Percentiles rank a stretch among this genome's conserved stretches.
Conservation (phyloP, 2,113 vertebrate species). For the Syngnathus floridae region DNA sequence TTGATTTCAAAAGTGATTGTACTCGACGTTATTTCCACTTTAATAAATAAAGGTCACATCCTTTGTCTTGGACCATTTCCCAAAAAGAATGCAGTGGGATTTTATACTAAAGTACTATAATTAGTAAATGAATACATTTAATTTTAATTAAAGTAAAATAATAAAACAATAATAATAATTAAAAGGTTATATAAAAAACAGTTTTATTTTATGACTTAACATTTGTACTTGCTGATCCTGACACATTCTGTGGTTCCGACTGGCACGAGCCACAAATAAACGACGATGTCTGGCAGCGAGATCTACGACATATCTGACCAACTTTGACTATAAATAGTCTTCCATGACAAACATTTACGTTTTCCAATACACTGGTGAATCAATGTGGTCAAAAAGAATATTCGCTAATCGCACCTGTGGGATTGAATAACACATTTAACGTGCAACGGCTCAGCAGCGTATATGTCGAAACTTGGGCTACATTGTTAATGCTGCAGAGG, state of each 20-base stretch:
- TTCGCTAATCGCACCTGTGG: conserved; percentile 62
- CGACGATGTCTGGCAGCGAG: conserved; percentile 38
- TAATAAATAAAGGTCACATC: not conserved
- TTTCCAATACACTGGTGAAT: conserved; percentile 59
- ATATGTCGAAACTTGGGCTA: conserved; percentile 51
- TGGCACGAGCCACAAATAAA: conserved; percentile 41
- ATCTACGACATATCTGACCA: conserved; percentile 59
- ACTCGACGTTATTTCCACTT: not conserved
- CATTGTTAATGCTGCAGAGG: conserved; percentile 47
- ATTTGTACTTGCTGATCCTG: conserved; percentile 2
- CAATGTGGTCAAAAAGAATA: conserved; percentile 63
- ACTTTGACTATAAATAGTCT: conserved; percentile 54
- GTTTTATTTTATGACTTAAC: too few relatives aligned
- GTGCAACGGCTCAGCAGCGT: conserved; percentile 39
- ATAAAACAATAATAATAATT: too few relatives aligned
- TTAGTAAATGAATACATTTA: too few relatives aligned
- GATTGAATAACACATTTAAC: conserved; percentile 59
- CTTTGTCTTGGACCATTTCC: not conserved
- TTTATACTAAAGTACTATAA: too few relatives aligned
- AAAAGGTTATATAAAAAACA: too few relatives aligned
- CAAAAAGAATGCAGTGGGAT: not conserved
- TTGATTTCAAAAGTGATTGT: not conserved
- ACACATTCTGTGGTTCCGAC: conserved; percentile 33
- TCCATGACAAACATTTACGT: conserved; percentile 49
- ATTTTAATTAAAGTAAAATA: too few relatives aligned